phyloP scores from a whole-genome alignment of 2,888 invertebrate species.

The Thereva unica region DNA sequence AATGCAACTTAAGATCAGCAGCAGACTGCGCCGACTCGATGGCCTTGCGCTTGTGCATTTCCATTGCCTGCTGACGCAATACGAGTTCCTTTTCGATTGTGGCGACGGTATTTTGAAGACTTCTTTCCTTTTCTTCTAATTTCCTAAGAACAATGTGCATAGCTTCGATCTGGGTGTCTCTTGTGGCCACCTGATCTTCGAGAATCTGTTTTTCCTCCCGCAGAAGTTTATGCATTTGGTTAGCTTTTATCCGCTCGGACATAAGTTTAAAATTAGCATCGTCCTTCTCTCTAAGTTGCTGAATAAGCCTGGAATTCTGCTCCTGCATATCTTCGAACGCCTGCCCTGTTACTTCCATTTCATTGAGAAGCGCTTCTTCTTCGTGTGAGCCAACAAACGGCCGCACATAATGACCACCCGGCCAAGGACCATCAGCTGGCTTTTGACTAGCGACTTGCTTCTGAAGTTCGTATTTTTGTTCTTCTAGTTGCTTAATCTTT shows the following conservation, averaged over 20 bases:
- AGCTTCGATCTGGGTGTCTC: slow-evolving; percentile 89
- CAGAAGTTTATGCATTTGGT: slow-evolving; percentile 91
- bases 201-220: slow-evolving; percentile 93
- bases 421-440: slow-evolving; percentile 65
- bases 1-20: slow-evolving; percentile 93
- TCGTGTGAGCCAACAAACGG: slow-evolving; percentile 80
- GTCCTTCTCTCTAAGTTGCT: slow-evolving; percentile 94
- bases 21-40: slow-evolving; percentile 97
- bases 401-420: slow-evolving; percentile 63
- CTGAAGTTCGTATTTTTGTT: slow-evolving; percentile 88
- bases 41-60: slow-evolving; percentile 96
- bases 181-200: slow-evolving; percentile 82
- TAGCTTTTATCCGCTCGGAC: slow-evolving; percentile 95
- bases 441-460: slow-evolving; percentile 88
- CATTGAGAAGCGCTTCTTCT: slow-evolving; percentile 94
- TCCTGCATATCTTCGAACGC: slow-evolving; percentile 99
- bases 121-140: slow-evolving; percentile 93
- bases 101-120: slow-evolving; percentile 87
- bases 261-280: slow-evolving; percentile 98
- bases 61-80: slow-evolving; percentile 93
- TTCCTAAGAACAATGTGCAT: slow-evolving; percentile 92
- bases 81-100: slow-evolving; percentile 94
- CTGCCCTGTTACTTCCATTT: slow-evolving; percentile 99
- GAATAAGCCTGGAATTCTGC: slow-evolving; percentile 92
- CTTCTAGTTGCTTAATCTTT: slow-evolving; percentile 92